Base-by-base conservation (phyloP, 2,888 invertebrate species). In the Mythimna loreyi region DNA sequence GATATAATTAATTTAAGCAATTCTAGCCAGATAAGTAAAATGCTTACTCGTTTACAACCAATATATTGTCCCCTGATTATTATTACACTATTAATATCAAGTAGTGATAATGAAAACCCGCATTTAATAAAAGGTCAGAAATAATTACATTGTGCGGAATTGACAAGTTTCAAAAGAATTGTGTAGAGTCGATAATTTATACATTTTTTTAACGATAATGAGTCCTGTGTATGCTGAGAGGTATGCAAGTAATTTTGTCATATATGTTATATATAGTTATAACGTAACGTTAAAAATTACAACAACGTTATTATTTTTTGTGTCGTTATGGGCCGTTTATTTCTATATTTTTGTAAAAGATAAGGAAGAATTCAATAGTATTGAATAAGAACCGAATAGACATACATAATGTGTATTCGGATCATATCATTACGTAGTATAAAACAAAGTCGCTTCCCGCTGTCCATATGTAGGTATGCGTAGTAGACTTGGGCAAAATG, bases 121-220 rank as follows among this genome's bases (percentile, higher is more conserved):
- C 56, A 53, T 81, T 56, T 64, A 67, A 40, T 59, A 67, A 83
- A 81, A 81, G 81, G 81, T 81, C 84, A 83, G 33, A 71, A 67
- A 73, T 81, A 83, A 83, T 81, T 68, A 69, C 64, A 69, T 60
- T 19, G 50, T 59, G 21, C 53, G 25, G 53, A 74, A 78, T 72
- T 75, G 67, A 81, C 82, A 81, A 78, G 67, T 82, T 60, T 55
- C 28, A 74, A 63, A 55, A 58, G 36, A 73, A 66, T 63, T 57
- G 53, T 60, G 52, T 56, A 40, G 66, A 63, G 50, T 55, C 64
- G 47, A 65, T 82, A 78, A 78, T 67, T 56, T 81, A 71, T 63
- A 57, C 11, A 45, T 58, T 55, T 70, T 67, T 67, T 68, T 47
- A 11, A 58, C 55, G 53, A 52, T 70, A 69, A 64, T 65, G 36